Evolutionary conservation across 2,888 invertebrate genomes (phyloP).

Genomic region (Erebia epiphron): DNA sequence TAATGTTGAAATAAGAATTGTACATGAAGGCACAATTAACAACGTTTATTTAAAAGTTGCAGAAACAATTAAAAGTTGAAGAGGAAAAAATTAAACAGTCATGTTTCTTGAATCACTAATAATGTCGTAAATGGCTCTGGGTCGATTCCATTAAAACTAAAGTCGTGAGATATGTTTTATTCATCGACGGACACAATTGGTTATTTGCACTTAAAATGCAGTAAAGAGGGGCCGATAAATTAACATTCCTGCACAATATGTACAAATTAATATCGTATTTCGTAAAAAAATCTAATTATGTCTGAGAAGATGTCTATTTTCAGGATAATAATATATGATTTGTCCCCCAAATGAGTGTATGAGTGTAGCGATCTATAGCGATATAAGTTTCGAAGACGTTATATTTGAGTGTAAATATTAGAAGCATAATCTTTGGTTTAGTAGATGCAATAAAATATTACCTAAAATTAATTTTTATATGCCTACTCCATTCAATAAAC

Average conservation of each 20-base stretch:
- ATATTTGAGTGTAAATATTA: no score
- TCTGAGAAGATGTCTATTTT: no score
- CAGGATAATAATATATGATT: no score
- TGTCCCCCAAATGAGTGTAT: no score
- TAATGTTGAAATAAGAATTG: constrained; percentile 23
- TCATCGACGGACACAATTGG: constrained; percentile 33
- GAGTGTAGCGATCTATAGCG: no score
- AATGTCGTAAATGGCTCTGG: constrained; percentile 30
- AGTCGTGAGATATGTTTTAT: constrained; percentile 35
- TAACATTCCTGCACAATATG: constrained; percentile 32
- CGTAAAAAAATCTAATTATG: not conserved
- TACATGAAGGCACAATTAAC: constrained; percentile 27
- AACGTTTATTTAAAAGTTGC: constrained; percentile 23
- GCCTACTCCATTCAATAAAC: no score
- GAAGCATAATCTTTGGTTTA: no score
- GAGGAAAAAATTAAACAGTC: constrained; percentile 23
- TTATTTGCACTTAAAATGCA: constrained; percentile 35
- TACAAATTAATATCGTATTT: constrained; percentile 8
- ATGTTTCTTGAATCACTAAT: constrained; percentile 30
- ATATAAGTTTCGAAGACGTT: no score
- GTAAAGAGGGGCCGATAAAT: constrained; percentile 33
- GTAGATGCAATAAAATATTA: no score
- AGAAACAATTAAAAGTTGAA: constrained; percentile 14
- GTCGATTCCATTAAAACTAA: constrained; percentile 33
- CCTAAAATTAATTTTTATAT: no score